Evolutionary conservation across 1,140 invertebrate genomes (phyloP).

Genomic region (Pseudobourletiella spinata): DNA sequence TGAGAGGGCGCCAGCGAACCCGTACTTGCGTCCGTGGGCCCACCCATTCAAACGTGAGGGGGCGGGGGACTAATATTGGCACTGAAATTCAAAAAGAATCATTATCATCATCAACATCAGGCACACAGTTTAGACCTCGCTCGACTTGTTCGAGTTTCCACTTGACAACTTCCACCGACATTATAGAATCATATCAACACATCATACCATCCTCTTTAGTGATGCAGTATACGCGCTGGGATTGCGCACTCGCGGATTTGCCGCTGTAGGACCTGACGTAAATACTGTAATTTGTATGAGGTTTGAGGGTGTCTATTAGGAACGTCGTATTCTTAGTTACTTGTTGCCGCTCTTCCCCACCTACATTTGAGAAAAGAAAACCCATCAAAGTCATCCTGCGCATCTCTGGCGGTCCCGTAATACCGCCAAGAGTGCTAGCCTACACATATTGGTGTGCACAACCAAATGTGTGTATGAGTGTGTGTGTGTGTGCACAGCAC

Average conservation of each 20-base stretch:
- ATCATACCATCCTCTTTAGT: slow-evolving; percentile 31
- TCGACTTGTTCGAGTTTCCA: too few species aligned
- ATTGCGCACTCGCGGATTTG: slow-evolving; percentile 25
- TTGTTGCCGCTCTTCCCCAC: slow-evolving; percentile 28
- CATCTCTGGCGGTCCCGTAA: too few species aligned
- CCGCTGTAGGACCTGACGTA: slow-evolving; percentile 25
- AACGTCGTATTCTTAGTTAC: slow-evolving; percentile 18
- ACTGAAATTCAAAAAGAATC: slow-evolving; percentile 4
- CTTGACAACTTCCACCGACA: too few species aligned
- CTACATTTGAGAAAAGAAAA: too few species aligned
- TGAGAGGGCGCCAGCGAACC: slow-evolving; percentile 16
- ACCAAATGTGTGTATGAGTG: too few species aligned
- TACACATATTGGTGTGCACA: too few species aligned
- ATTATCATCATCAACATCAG: not conserved
- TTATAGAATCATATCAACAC: too few species aligned
- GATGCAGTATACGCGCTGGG: slow-evolving; percentile 16
- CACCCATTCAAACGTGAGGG: slow-evolving; percentile 10
- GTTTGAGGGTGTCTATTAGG: slow-evolving; percentile 16
- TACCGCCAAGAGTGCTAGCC: too few species aligned
- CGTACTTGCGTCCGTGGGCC: slow-evolving; percentile 6
- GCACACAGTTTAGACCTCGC: not conserved
- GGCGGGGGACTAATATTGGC: slow-evolving; percentile 15
- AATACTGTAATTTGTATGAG: slow-evolving; percentile 32
- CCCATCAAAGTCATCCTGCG: too few species aligned
- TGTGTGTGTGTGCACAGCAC: too few species aligned